These are phyloP conservation scores for Pachydiplax longipennis DNA, from an alignment of 2,888 invertebrate genomes.

Conservation along the genomic window DNA sequence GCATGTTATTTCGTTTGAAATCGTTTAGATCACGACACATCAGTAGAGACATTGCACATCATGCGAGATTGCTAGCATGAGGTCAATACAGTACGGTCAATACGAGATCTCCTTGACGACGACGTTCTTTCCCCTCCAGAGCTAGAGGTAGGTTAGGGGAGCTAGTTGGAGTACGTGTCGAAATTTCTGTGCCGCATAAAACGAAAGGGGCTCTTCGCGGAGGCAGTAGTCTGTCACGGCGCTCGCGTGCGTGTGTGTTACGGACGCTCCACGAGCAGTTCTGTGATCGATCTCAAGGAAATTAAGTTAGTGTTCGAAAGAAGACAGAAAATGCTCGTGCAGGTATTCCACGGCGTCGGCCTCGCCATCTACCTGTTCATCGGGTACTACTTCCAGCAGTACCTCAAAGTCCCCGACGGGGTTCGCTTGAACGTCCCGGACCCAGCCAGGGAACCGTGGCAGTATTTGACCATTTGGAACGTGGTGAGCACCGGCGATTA, in stretches of 20 bases:
- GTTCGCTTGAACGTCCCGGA: constrained; percentile 2
- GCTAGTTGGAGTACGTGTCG: neutral
- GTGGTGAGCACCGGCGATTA: constrained; percentile 33
- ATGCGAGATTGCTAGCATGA: too few species aligned
- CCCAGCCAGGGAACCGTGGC: constrained; percentile 31
- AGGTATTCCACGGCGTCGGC: constrained; percentile 14
- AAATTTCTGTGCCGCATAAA: neutral
- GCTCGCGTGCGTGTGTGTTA: neutral
- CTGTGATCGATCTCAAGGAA: neutral
- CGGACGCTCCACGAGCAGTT: neutral
- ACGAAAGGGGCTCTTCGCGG: neutral
- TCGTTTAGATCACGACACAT: too few species aligned
- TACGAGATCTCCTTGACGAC: neutral
- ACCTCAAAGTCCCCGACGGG: constrained; percentile 32
- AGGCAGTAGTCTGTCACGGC: neutral
- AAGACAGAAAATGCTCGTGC: neutral
- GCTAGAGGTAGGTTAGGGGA: neutral
- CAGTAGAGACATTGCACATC: too few species aligned
- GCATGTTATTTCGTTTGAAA: too few species aligned
- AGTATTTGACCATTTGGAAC: constrained; percentile 34
- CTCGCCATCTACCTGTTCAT: constrained; percentile 14
- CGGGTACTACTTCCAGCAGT: constrained; percentile 29
- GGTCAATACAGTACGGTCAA: too few species aligned
- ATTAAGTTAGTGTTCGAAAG: neutral
- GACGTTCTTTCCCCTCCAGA: neutral